Evolutionary conservation across 2,888 invertebrate species (phyloP).

Genomic region (Abrostola tripartita): DNA sequence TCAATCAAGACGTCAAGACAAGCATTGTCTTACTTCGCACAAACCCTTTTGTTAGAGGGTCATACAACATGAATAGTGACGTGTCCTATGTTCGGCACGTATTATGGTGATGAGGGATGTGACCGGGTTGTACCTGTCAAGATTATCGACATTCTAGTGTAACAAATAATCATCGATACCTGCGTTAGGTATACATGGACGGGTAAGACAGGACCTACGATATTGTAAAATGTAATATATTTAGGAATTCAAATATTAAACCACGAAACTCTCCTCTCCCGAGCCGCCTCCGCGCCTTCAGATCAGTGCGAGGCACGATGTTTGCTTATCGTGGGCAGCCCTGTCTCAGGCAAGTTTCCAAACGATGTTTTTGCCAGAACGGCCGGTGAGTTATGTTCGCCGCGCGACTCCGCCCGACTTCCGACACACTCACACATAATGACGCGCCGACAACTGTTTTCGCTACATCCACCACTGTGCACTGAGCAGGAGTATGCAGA

Average conservation of each 20-base stretch:
- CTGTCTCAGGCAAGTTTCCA: constrained; percentile 38
- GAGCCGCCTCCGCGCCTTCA: no score
- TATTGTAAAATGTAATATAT: no score
- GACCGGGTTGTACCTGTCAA: background rate
- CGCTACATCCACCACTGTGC: constrained; percentile 36
- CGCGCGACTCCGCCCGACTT: constrained; percentile 42
- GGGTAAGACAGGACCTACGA: no score
- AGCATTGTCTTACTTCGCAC: no score
- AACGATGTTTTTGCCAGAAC: constrained; percentile 43
- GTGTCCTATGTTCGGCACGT: background rate
- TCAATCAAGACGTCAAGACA: no score
- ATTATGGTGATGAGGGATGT: background rate
- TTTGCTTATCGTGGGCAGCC: constrained; percentile 20
- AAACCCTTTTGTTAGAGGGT: background rate
- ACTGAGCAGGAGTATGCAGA: constrained; percentile 15
- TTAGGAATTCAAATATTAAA: no score
- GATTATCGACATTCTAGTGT: background rate
- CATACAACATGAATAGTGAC: background rate
- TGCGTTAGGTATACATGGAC: background rate
- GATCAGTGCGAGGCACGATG: background rate
- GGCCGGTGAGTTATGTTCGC: constrained; percentile 44
- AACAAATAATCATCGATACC: background rate
- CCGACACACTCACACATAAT: constrained; percentile 54
- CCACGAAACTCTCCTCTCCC: no score
- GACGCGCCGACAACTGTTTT: constrained; percentile 49